Evolutionary conservation across 2,888 invertebrate genomes (phyloP).

Genomic region (Rhagonycha fulva): DNA sequence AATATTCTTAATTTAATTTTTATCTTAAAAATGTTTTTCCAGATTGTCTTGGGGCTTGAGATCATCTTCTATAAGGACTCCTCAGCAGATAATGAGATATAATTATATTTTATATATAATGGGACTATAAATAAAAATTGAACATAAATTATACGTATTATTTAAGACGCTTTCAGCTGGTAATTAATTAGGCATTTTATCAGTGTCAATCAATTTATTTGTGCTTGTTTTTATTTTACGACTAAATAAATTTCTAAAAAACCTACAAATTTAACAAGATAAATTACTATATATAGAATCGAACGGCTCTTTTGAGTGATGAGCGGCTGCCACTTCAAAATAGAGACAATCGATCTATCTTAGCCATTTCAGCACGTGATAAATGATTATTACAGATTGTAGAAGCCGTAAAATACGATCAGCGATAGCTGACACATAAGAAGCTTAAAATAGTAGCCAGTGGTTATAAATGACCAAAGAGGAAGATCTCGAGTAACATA

Average conservation of each 20-base stretch:
- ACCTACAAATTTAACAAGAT: conserved; percentile 12
- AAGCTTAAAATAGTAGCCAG: conserved; percentile 31
- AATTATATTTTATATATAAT: not conserved
- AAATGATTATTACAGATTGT: conserved; percentile 48
- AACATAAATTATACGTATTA: not conserved
- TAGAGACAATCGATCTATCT: conserved; percentile 50
- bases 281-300: conserved; percentile 22
- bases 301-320: conserved; percentile 40
- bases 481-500: conserved; percentile 16
- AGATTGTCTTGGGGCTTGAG: not conserved
- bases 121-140: not conserved
- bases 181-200: not conserved
- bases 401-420: conserved; percentile 39
- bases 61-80: not conserved
- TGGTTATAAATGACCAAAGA: conserved; percentile 28
- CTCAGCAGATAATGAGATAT: not conserved
- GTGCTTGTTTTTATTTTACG: conserved; percentile 1
- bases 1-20: not conserved
- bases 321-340: conserved; percentile 46
- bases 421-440: conserved; percentile 32
- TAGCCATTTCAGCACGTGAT: conserved; percentile 44
- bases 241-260: conserved; percentile 4
- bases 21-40: too few relatives aligned
- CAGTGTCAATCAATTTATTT: not conserved
- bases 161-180: not conserved